Base-by-base conservation (phyloP, 2,888 invertebrate species). In the Amiota mariae region DNA sequence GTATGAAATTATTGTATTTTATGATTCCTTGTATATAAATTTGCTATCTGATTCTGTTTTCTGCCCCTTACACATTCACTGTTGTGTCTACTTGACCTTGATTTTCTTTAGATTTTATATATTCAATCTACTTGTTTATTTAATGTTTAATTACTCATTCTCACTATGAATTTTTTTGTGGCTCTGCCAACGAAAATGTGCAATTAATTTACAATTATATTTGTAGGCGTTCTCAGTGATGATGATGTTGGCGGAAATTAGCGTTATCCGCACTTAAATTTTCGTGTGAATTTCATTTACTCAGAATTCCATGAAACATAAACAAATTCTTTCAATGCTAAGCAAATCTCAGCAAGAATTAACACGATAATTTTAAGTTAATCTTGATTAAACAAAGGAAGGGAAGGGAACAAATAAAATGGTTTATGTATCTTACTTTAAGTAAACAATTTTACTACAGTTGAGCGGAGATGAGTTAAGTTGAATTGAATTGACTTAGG, bases 171-270 rank as follows among this genome's bases (percentile, higher is more conserved):
- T 36, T 2, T 6, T 6, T 6, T 36, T 36, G 36, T 36, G 36
- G 36, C 6, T 36, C 36, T 36, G 36, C 36, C 6, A 36, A 36
- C 18, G 12, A 20, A 20, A 59, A 59, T 59, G 20, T 18, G 20
- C 59, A 59, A 59, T 59, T 59, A 59, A 59, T 59, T 59, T 59
- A 59, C 18, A 59, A 59, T 18, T 59, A 59, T 20, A 59, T 36
- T 20, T 59, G 59, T 59, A 20, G 15, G 15, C 18, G 59, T 59
- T n/a, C 54, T 54, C 10, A 15, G 54, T 10, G 59, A 20, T 59
- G 59, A 18, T 59, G 20, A 20, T 20, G 20, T 20, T 59, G 54
- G 8, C 2, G 59, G 59, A 59, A 59, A 59, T 59, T 59, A 20
- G 18, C 59, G 8, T 59, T 54, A 6, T 54, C 15, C 13, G 54